A percentile compares a stretch with the other conserved stretches of the same genome.
Evolutionary conservation across 2,797 vertebrate genomes (phyloP).

Genomic region (Psittacula derbiana): DNA sequence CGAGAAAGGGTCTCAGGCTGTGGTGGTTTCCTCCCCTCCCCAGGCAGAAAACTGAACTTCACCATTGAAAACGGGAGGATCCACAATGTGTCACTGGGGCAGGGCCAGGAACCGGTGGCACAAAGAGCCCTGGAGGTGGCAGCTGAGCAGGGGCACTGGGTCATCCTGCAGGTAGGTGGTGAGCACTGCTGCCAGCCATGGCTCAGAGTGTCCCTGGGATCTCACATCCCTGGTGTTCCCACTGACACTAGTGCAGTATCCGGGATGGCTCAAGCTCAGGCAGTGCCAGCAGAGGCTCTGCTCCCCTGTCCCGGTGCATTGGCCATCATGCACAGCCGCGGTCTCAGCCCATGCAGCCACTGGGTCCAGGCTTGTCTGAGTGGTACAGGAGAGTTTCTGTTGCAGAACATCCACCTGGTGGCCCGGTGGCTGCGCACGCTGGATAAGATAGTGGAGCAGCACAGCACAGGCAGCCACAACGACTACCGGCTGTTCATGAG

Average conservation of each 20-base stretch:
- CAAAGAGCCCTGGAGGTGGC: slow-evolving; percentile 73
- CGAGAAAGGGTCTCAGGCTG: fast-evolving
- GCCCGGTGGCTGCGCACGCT: slow-evolving; percentile 73
- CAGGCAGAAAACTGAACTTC: slow-evolving; percentile 76
- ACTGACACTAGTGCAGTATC: background rate
- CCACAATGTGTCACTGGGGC: slow-evolving; percentile 78
- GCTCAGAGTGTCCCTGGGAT: background rate
- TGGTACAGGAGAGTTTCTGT: background rate
- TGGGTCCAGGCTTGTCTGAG: background rate
- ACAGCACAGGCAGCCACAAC: slow-evolving; percentile 57
- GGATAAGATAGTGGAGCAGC: slow-evolving; percentile 74
- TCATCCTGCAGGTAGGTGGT: slow-evolving; percentile 76
- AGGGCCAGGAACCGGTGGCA: slow-evolving; percentile 77
- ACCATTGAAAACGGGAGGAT: slow-evolving; percentile 77
- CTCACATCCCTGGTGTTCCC: background rate
- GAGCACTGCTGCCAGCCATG: background rate
- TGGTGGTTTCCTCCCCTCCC: background rate
- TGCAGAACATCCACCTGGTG: slow-evolving; percentile 80
- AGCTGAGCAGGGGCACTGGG: slow-evolving; percentile 74
- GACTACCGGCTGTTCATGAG: slow-evolving; percentile 77
- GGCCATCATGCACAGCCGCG: background rate
- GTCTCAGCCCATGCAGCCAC: background rate
- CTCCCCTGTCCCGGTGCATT: background rate
- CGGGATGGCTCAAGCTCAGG: background rate
- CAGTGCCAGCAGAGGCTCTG: background rate